Evolutionary conservation across 2,888 invertebrate genomes (phyloP).

Genomic region (Julus scandinavius): DNA sequence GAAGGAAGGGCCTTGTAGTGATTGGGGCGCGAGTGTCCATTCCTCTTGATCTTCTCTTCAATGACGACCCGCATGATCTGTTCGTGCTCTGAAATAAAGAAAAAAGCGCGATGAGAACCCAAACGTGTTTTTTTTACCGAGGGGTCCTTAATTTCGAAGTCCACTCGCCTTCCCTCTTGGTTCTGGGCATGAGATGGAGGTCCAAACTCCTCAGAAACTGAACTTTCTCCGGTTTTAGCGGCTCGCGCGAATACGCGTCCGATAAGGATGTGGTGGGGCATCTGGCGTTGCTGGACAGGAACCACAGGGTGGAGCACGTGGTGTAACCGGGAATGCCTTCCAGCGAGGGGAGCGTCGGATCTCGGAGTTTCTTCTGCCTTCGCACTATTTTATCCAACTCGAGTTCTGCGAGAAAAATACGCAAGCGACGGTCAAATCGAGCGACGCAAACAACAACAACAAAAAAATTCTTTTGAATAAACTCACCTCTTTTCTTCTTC

Average conservation of each 20-base stretch:
- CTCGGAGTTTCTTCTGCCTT: constrained; percentile 62
- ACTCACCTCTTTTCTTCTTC: constrained; percentile 61
- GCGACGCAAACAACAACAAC: neutral
- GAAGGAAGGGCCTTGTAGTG: neutral
- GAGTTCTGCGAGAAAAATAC: constrained; percentile 60
- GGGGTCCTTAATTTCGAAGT: too few species aligned
- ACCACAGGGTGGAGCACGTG: neutral
- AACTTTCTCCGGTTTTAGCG: constrained; percentile 60
- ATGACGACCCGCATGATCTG: constrained; percentile 60
- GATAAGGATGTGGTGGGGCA: too few species aligned
- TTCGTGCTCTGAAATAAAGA: constrained; percentile 59
- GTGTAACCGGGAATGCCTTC: constrained; percentile 52
- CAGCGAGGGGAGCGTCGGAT: constrained; percentile 62
- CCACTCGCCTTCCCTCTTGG: constrained; percentile 61
- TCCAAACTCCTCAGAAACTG: constrained; percentile 61
- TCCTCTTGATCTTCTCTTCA: constrained; percentile 59
- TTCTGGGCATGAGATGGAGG: constrained; percentile 61
- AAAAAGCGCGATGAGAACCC: too few species aligned
- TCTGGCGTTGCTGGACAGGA: neutral
- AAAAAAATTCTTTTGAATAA: neutral
- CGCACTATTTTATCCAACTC: constrained; percentile 62
- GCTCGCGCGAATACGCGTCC: neutral
- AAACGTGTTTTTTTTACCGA: too few species aligned
- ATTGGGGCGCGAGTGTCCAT: constrained; percentile 49
- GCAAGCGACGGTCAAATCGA: neutral